A percentile compares a stretch with the other conserved stretches of the same genome.
These are phyloP conservation scores for Engystomops pustulosus DNA, from an alignment of 2,113 vertebrate genomes.

Conservation along the genomic window DNA sequence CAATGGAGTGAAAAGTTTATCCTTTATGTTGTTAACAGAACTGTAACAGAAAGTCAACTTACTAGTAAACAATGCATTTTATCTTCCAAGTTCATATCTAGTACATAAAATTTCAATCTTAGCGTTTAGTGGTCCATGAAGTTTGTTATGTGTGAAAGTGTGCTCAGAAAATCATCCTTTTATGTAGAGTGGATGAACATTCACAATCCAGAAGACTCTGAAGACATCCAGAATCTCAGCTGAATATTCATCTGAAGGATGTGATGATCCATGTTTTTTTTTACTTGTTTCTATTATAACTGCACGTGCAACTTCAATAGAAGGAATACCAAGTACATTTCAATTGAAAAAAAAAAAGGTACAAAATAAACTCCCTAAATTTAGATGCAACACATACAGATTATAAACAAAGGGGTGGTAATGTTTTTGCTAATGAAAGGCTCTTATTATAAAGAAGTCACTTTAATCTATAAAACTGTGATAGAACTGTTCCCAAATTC, in stretches of 20 bases:
- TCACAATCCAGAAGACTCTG: neutral
- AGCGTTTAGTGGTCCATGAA: constrained; percentile 19
- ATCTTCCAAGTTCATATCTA: constrained; percentile 13
- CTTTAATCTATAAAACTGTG: neutral
- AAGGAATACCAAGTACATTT: neutral
- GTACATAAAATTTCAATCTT: constrained; percentile 26
- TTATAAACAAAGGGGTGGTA: neutral
- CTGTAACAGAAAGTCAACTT: neutral
- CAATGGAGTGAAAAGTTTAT: neutral
- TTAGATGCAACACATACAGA: neutral
- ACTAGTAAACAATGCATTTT: constrained; percentile 27
- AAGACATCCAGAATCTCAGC: neutral
- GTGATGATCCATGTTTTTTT: neutral
- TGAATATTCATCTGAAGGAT: neutral
- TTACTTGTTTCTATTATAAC: neutral
- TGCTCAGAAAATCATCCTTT: neutral
- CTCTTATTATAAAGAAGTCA: neutral
- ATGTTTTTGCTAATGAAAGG: neutral
- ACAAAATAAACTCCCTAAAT: neutral
- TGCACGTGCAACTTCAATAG: neutral
- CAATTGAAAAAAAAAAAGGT: neutral
- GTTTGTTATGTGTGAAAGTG: constrained; percentile 17
- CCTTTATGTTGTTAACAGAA: neutral
- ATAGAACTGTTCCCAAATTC: too few species aligned
- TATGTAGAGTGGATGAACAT: constrained; percentile 6